Conservation (phyloP, 1,140 invertebrate species). For the Gyrodactylus salaris region DNA sequence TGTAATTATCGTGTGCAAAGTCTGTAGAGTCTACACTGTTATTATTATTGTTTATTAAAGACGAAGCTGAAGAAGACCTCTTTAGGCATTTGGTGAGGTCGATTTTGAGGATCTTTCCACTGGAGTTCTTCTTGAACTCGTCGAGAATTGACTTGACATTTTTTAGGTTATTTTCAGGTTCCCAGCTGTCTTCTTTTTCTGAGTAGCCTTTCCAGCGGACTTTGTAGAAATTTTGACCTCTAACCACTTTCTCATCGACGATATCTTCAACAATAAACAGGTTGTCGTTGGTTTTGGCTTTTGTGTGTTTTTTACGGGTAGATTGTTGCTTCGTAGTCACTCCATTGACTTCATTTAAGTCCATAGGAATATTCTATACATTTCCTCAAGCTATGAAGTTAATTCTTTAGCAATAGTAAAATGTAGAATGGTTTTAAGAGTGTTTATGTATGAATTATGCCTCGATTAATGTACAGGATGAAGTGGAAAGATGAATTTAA, state of each 20-base stretch:
- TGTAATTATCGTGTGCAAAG: neutral
- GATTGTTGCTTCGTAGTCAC: no score
- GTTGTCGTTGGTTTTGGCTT: neutral
- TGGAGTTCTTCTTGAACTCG: neutral
- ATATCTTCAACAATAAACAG: neutral
- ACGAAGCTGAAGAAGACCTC: neutral
- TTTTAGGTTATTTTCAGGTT: neutral
- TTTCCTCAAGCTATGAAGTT: neutral
- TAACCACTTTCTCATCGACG: neutral
- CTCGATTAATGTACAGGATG: no score
- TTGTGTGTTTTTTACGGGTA: neutral
- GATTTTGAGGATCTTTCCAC: neutral
- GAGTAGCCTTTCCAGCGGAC: neutral
- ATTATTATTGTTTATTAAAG: neutral
- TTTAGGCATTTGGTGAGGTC: neutral
- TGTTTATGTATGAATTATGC: no score
- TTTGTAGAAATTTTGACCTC: neutral
- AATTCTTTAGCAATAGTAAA: no score
- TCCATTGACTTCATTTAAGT: neutral
- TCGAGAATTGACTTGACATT: neutral
- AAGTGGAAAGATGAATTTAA: no score
- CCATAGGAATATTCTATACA: neutral
- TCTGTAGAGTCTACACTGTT: no score
- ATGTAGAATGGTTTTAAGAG: no score
- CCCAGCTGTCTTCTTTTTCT: conserved; percentile 1